phyloP scores from a whole-genome alignment of 2,888 invertebrate species.

The Drosophila paramelanica region DNA sequence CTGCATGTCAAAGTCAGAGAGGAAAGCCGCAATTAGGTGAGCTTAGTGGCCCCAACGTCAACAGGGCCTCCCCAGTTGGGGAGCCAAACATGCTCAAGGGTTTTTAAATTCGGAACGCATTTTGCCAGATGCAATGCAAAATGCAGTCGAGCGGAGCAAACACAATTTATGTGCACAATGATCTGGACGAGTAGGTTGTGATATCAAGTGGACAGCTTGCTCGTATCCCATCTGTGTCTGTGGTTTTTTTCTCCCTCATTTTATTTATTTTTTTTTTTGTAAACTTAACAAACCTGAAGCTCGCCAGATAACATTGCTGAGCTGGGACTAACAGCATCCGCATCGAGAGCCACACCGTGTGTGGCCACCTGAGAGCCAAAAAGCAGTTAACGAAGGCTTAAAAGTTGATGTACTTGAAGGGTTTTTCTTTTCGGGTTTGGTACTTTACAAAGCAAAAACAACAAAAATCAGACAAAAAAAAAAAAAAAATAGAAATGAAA shows the following conservation, averaged over 20 bases:
- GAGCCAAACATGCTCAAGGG: background rate
- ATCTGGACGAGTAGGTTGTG: background rate
- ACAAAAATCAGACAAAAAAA: background rate
- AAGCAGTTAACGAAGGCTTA: slow-evolving; percentile 32
- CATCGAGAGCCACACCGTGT: slow-evolving; percentile 12
- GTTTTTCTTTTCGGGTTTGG: background rate
- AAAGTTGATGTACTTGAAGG: slow-evolving; percentile 21
- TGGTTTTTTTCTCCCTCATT: no score
- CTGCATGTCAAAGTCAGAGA: slow-evolving; percentile 54
- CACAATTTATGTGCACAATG: slow-evolving; percentile 21
- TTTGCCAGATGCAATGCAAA: slow-evolving; percentile 2
- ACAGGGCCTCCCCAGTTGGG: background rate
- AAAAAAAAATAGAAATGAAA: background rate
- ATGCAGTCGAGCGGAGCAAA: slow-evolving; percentile 7
- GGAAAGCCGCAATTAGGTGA: slow-evolving; percentile 62
- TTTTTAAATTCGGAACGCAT: background rate
- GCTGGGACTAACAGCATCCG: no score
- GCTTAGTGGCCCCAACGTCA: slow-evolving; percentile 26
- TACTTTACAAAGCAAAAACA: background rate
- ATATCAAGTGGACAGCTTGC: background rate
- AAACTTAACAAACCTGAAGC: background rate
- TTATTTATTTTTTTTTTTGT: no score
- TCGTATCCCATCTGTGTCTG: background rate
- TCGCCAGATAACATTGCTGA: no score
- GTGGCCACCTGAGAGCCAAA: slow-evolving; percentile 14